Conservation (phyloP, 1,140 invertebrate species). For the Bombus picipes region DNA sequence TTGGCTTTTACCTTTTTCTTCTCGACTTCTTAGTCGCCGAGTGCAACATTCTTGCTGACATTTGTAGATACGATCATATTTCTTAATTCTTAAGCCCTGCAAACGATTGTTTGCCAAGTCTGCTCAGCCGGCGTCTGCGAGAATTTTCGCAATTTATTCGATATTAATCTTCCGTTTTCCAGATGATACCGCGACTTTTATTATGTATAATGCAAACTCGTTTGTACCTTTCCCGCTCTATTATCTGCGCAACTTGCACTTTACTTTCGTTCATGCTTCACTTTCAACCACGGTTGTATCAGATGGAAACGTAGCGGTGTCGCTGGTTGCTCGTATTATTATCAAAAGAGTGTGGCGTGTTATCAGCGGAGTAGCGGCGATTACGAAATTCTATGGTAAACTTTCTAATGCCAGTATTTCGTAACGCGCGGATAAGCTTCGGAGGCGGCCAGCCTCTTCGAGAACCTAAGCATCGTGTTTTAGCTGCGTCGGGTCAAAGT, state of each 20-base stretch:
- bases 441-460: background rate
- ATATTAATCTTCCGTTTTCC: constrained; percentile 20
- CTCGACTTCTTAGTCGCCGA: background rate
- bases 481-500: background rate
- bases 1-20: background rate
- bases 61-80: background rate
- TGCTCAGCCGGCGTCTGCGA: background rate
- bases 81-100: background rate
- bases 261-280: background rate
- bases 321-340: background rate
- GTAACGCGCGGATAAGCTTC: constrained; percentile 3
- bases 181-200: background rate
- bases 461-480: background rate
- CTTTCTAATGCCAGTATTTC: background rate
- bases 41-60: background rate
- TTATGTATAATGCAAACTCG: background rate
- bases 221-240: constrained; percentile 1
- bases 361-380: background rate
- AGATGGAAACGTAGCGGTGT: background rate
- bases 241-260: background rate
- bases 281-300: background rate
- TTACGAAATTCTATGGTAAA: background rate
- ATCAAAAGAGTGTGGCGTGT: background rate
- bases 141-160: constrained; percentile 15
- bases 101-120: background rate